phyloP scores from a whole-genome alignment of 2,888 invertebrate genomes.

The Prenolepis imparis region DNA sequence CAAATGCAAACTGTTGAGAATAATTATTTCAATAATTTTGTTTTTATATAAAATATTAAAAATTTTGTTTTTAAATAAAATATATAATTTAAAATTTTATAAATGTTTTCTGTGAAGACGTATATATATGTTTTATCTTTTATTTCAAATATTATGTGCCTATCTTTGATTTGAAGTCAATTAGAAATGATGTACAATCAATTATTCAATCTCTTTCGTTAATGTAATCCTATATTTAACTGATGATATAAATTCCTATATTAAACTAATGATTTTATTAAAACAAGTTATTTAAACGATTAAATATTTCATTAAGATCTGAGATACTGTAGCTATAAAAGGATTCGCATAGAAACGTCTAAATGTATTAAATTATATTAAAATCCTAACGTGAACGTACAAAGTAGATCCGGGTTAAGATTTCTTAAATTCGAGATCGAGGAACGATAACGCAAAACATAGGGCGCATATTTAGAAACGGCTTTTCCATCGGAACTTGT shows the following conservation, averaged over 20 bases:
- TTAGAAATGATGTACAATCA: not conserved
- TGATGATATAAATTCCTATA: too few species aligned
- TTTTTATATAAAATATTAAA: not conserved
- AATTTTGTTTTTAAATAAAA: not conserved
- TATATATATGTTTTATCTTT: not conserved
- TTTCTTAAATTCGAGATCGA: not conserved
- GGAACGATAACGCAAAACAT: not conserved
- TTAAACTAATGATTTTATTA: not conserved
- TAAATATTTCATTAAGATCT: not conserved
- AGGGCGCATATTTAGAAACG: not conserved
- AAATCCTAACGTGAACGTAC: too few species aligned
- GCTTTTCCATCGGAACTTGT: not conserved
- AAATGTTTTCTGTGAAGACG: not conserved
- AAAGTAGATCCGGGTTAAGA: not conserved
- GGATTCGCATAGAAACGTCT: not conserved
- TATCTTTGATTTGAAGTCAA: not conserved
- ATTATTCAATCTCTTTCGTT: not conserved
- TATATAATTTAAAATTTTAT: not conserved
- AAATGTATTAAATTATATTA: not conserved
- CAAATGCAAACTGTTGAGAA: not conserved
- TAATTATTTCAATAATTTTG: not conserved
- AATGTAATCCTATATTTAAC: not conserved
- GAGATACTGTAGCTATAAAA: too few species aligned
- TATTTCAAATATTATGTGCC: not conserved
- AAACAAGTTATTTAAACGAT: not conserved